A percentile compares a stretch with the other conserved stretches of the same genome.
phyloP scores from a whole-genome alignment of 2,113 vertebrate species.

The Damaliscus lunatus region DNA sequence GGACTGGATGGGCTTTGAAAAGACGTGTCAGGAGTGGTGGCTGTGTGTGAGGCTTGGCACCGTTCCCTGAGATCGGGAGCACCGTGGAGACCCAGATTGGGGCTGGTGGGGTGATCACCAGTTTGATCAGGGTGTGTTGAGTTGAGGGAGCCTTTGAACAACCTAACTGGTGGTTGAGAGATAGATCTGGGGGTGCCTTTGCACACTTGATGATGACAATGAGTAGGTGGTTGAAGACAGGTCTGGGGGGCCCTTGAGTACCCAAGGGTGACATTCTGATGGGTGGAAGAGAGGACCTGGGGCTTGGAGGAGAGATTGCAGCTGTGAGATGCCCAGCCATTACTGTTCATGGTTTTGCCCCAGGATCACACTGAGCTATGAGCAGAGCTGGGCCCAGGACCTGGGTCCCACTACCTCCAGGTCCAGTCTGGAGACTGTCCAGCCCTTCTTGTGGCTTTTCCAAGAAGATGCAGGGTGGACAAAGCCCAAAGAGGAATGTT shows the following conservation, averaged over 20 bases:
- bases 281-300: fast-evolving
- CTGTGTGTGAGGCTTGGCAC: fast-evolving
- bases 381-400: neutral
- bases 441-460: neutral
- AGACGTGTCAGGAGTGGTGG: fast-evolving
- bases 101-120: fast-evolving
- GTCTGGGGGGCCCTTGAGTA: neutral
- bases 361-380: fast-evolving
- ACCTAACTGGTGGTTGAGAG: neutral
- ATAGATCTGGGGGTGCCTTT: no score
- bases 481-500: neutral
- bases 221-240: neutral
- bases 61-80: neutral
- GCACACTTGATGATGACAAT: neutral
- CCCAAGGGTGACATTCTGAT: neutral
- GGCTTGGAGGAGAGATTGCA: no score
- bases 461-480: neutral
- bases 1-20: neutral
- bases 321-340: fast-evolving
- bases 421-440: fast-evolving
- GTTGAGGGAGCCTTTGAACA: neutral
- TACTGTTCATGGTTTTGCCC: fast-evolving
- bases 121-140: no score
- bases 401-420: fast-evolving
- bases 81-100: fast-evolving